Percentiles rank a stretch among this genome's conserved stretches.
These are phyloP conservation scores for Stegodyphus dumicola DNA, from an alignment of 1,140 invertebrate species.

Conservation along the genomic window DNA sequence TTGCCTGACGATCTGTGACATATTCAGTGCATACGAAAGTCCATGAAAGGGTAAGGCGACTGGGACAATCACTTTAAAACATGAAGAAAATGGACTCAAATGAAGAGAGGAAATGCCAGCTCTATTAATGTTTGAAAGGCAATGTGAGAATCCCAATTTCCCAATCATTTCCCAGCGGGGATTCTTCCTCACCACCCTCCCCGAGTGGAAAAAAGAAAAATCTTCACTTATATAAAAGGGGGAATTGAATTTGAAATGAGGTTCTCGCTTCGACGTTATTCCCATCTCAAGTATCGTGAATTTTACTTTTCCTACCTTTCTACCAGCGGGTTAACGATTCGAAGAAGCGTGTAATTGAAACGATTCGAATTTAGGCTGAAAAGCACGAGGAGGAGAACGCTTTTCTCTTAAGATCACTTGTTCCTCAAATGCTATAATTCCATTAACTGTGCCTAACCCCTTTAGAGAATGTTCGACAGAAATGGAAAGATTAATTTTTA, in stretches of 20 bases:
- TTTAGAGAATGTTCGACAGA: background rate
- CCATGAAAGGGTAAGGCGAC: too few relatives aligned
- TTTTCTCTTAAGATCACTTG: background rate
- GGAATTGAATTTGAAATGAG: background rate
- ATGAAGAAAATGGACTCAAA: too few relatives aligned
- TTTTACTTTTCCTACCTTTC: background rate
- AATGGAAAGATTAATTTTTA: constrained; percentile 34
- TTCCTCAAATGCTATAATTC: constrained; percentile 8
- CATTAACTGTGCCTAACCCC: background rate
- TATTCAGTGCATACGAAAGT: too few relatives aligned
- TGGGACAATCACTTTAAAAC: too few relatives aligned
- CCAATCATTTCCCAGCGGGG: too few relatives aligned
- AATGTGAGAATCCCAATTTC: too few relatives aligned
- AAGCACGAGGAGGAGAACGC: background rate
- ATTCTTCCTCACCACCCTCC: too few relatives aligned
- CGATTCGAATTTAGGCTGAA: background rate
- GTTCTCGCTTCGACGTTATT: constrained; percentile 4
- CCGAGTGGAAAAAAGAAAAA: too few relatives aligned
- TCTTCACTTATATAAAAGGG: too few relatives aligned
- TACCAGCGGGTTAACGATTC: background rate
- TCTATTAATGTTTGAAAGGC: too few relatives aligned
- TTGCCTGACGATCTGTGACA: too few relatives aligned
- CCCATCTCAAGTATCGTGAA: background rate
- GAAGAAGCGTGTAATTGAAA: constrained; percentile 2
- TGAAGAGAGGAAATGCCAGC: too few relatives aligned